Conservation (phyloP, 1,140 invertebrate genomes). For the Lethrus apterus region DNA sequence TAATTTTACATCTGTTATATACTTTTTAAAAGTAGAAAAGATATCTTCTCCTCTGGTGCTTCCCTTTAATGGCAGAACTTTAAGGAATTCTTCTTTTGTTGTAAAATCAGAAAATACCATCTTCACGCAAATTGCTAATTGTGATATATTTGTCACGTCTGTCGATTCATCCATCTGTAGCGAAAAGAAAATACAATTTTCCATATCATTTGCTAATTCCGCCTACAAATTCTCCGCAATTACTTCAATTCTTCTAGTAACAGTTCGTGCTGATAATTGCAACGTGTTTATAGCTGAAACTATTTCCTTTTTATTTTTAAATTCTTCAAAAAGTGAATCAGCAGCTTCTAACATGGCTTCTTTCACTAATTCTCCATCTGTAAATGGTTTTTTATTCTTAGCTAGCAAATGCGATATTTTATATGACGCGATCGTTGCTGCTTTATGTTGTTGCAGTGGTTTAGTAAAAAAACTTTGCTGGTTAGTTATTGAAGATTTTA, state of each 20-base stretch:
- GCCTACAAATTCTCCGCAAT: slow-evolving; percentile 15
- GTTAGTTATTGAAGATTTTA: slow-evolving; percentile 27
- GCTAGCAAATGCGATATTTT: slow-evolving; percentile 29
- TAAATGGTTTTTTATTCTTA: slow-evolving; percentile 23
- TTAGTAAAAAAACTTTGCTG: slow-evolving; percentile 28
- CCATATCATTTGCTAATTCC: slow-evolving; percentile 21
- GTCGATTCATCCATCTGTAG: slow-evolving; percentile 22
- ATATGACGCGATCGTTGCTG: slow-evolving; percentile 23
- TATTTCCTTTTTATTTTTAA: slow-evolving; percentile 21
- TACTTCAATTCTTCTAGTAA: slow-evolving; percentile 21
- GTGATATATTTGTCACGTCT: slow-evolving; percentile 13
- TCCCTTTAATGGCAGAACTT: slow-evolving; percentile 9
- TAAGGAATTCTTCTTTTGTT: slow-evolving; percentile 22
- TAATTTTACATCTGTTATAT: slow-evolving; percentile 13
- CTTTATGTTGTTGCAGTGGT: slow-evolving; percentile 21
- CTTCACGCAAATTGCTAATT: slow-evolving; percentile 17
- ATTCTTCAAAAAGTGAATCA: slow-evolving; percentile 15
- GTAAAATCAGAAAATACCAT: slow-evolving; percentile 21
- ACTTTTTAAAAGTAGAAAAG: slow-evolving; percentile 14
- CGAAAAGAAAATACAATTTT: slow-evolving; percentile 21
- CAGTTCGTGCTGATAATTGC: slow-evolving; percentile 21
- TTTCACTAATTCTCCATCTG: slow-evolving; percentile 14
- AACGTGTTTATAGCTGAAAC: slow-evolving; percentile 17
- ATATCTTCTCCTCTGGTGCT: slow-evolving; percentile 9
- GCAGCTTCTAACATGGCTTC: slow-evolving; percentile 12